A percentile compares a stretch with the other conserved stretches of the same genome.
Evolutionary conservation across 1,140 invertebrate species (phyloP).

Genomic region (Cardiocondyla obscurior): DNA sequence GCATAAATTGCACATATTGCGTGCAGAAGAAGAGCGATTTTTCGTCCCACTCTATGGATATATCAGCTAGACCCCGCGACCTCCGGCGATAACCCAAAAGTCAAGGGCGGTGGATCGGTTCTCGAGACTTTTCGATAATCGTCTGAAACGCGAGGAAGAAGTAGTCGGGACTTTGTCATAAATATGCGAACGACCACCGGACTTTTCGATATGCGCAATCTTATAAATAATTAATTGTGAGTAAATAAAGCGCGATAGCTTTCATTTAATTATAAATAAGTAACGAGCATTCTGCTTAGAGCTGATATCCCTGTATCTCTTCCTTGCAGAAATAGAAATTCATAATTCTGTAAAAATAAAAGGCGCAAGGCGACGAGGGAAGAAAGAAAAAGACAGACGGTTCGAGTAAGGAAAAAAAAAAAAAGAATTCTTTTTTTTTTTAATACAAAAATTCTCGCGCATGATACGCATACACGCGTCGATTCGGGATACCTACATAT

Average conservation of each 20-base stretch:
- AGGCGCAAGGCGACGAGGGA: background rate
- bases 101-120: conserved; percentile 78
- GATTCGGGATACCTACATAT: conserved; percentile 50
- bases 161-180: background rate
- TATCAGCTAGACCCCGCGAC: conserved; percentile 73
- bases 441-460: too few relatives aligned
- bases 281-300: background rate
- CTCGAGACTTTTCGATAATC: conserved; percentile 68
- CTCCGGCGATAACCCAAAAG: conserved; percentile 79
- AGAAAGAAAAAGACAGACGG: too few relatives aligned
- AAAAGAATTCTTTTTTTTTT: too few relatives aligned
- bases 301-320: background rate
- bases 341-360: background rate
- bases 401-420: background rate
- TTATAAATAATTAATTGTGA: background rate
- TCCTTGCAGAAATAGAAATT: background rate
- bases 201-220: background rate
- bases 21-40: conserved; percentile 67
- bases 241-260: background rate
- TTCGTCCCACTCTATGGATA: conserved; percentile 72
- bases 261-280: background rate
- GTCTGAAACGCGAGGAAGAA: background rate
- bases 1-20: conserved; percentile 36
- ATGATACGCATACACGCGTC: background rate
- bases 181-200: background rate